Conservation (phyloP, 1,140 invertebrate genomes). For the Anastrepha obliqua region DNA sequence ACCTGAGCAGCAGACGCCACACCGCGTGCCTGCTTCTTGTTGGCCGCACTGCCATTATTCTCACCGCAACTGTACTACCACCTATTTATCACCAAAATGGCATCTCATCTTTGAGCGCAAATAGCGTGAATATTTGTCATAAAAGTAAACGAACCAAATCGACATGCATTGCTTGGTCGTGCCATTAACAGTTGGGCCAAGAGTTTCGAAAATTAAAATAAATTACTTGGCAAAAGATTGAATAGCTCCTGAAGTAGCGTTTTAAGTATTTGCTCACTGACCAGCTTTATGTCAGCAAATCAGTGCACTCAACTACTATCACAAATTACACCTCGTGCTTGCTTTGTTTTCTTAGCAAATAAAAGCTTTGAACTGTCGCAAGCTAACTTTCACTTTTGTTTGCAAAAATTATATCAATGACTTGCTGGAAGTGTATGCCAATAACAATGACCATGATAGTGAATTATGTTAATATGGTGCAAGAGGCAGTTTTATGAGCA, state of each 20-base stretch:
- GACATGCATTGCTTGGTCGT: not conserved
- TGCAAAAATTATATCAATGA: not conserved
- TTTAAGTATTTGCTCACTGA: slow-evolving; percentile 1
- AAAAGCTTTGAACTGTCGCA: not conserved
- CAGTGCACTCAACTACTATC: not conserved
- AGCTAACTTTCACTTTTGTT: not conserved
- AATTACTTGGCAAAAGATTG: not conserved
- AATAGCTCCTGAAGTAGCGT: not conserved
- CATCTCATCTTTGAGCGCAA: not conserved
- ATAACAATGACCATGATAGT: not conserved
- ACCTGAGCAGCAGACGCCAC: no score
- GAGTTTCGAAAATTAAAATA: slow-evolving; percentile 4
- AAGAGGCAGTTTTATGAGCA: no score
- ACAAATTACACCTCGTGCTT: not conserved
- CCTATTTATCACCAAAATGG: not conserved
- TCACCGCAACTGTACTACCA: not conserved
- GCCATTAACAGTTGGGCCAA: not conserved
- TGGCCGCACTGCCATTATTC: no score
- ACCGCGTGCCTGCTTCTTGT: no score
- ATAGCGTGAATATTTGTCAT: slow-evolving; percentile 15
- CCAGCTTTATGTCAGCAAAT: slow-evolving; percentile 1
- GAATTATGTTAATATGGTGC: not conserved
- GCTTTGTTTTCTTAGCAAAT: not conserved
- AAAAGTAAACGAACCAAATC: slow-evolving; percentile 18
- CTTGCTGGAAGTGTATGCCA: not conserved